Conservation (phyloP, 92 coral and sea anemone genomes). For the Umimayanthus chanpuru region DNA sequence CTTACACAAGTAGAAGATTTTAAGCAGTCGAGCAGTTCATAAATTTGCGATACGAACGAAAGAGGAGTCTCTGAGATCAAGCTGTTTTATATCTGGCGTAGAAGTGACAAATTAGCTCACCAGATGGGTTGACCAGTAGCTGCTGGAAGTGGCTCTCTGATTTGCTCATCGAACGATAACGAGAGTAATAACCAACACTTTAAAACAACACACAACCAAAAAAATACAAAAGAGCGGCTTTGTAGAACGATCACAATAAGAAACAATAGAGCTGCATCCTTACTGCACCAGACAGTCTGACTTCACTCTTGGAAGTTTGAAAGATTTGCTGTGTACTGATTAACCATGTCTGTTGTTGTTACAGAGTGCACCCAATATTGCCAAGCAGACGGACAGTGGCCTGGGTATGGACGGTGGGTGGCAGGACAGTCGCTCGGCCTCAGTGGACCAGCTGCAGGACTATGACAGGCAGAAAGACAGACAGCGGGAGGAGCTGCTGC, state of each 20-base stretch:
- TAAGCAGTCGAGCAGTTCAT: too few relatives aligned
- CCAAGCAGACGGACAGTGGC: constrained; percentile 46
- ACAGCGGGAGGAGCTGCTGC: constrained; percentile 4
- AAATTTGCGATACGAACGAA: too few relatives aligned
- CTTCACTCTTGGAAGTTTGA: background rate
- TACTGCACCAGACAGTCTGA: background rate
- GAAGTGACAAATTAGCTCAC: background rate
- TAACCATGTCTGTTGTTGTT: constrained; percentile 19
- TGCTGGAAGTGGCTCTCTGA: too few relatives aligned
- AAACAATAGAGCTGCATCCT: too few relatives aligned
- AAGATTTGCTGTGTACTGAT: background rate
- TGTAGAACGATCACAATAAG: too few relatives aligned
- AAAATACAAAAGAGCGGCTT: too few relatives aligned
- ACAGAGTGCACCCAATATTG: constrained; percentile 80
- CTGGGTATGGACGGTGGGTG: constrained; percentile 44
- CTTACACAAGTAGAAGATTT: too few relatives aligned
- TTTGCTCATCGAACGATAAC: too few relatives aligned
- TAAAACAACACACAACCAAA: too few relatives aligned
- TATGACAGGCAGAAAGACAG: constrained; percentile 22
- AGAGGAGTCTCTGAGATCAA: too few relatives aligned
- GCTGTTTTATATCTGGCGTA: background rate
- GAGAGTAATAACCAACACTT: too few relatives aligned
- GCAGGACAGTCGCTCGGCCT: constrained; percentile 37
- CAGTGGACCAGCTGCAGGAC: constrained; percentile 34
- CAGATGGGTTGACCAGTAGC: background rate